Evolutionary conservation across 2,797 vertebrate genomes (phyloP).

Genomic region (Graptemys geographica): DNA sequence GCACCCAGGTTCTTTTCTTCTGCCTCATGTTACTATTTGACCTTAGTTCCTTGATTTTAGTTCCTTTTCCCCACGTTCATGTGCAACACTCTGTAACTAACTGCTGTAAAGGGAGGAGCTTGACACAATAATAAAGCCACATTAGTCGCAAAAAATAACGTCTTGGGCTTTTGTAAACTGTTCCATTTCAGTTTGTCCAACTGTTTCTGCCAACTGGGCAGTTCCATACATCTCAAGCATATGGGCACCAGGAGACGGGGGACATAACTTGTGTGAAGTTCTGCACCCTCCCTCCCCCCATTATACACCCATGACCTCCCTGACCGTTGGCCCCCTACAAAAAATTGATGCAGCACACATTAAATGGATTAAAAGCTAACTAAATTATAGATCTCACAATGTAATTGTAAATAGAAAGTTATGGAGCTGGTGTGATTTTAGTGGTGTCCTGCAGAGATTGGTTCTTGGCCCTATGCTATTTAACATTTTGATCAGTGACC

Average conservation of each 20-base stretch:
- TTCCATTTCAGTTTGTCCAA: background rate
- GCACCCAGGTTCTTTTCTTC: slow-evolving; percentile 66
- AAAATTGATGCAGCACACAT: background rate
- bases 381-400: background rate
- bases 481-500: too few species aligned
- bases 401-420: background rate
- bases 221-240: background rate
- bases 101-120: slow-evolving; percentile 80
- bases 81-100: slow-evolving; percentile 77
- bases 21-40: slow-evolving; percentile 56
- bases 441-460: background rate
- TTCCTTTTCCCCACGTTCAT: slow-evolving; percentile 59
- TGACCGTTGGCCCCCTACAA: background rate
- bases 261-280: background rate
- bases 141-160: slow-evolving; percentile 72
- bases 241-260: background rate
- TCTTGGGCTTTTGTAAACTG: slow-evolving; percentile 26
- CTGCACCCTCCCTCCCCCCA: background rate
- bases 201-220: background rate
- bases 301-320: background rate
- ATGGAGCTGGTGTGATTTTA: background rate
- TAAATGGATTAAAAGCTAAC: background rate
- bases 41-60: slow-evolving; percentile 52
- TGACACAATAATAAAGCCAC: slow-evolving; percentile 84
- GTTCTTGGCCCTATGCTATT: too few species aligned